Percentiles rank a stretch among this genome's conserved stretches.
These are phyloP conservation scores for Syrmaticus mikado DNA, from an alignment of 2,113 vertebrate species.

Conservation along the genomic window DNA sequence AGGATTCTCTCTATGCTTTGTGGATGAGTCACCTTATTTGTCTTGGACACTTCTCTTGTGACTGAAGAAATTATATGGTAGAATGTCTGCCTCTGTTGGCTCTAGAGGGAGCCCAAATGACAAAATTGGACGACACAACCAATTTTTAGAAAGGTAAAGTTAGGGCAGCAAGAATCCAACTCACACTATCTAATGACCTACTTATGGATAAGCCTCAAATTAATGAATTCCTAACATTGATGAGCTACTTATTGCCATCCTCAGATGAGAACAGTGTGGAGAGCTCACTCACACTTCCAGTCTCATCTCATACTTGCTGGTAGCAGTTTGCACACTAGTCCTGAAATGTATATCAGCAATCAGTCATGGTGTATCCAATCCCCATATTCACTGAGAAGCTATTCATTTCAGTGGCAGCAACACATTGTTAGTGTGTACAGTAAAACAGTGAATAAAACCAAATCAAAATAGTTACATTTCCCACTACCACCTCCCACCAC, in stretches of 20 bases:
- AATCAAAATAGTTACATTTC: background rate
- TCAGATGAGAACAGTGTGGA: background rate
- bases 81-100: conserved; percentile 21
- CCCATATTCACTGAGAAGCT: background rate
- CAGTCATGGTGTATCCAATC: background rate
- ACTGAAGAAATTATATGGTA: background rate
- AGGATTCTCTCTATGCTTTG: background rate
- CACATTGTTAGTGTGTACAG: background rate
- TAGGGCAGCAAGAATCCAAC: background rate
- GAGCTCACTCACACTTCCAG: background rate
- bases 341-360: background rate
- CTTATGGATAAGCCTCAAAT: background rate
- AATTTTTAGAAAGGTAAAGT: background rate
- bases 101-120: conserved; percentile 73
- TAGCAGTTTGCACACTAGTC: background rate
- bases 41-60: background rate
- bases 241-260: background rate
- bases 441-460: background rate
- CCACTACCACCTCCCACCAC: background rate
- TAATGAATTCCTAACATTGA: background rate
- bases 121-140: conserved; percentile 2
- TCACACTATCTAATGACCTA: background rate
- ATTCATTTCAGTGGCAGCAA: background rate
- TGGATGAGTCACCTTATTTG: background rate
- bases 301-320: background rate